These are phyloP conservation scores for Colletes gigas DNA, from an alignment of 1,140 invertebrate species.

Conservation along the genomic window DNA sequence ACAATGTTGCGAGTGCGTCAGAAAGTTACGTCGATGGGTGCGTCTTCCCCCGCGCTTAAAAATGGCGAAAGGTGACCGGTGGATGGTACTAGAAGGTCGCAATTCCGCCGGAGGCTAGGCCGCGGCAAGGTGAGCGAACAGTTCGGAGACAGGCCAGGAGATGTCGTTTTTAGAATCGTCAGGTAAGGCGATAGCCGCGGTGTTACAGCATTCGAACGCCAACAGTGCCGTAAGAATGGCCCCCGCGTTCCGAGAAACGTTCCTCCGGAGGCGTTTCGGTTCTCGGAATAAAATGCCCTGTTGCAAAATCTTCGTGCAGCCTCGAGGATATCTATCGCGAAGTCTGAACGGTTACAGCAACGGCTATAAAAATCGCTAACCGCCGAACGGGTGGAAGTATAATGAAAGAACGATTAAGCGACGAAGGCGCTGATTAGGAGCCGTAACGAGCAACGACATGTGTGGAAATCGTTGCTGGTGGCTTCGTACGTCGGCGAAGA, in stretches of 20 bases:
- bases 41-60: background rate
- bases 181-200: constrained; percentile 30
- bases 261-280: background rate
- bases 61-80: constrained; percentile 57
- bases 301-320: background rate
- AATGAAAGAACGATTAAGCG: background rate
- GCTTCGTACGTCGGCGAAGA: constrained; percentile 22
- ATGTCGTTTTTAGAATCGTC: constrained; percentile 65
- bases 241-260: background rate
- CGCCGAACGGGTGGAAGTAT: no score
- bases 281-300: background rate
- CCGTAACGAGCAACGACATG: no score
- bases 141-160: constrained; percentile 63
- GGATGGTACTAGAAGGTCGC: constrained; percentile 67
- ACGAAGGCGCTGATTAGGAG: background rate
- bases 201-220: constrained; percentile 42
- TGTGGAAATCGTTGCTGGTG: background rate
- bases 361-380: background rate
- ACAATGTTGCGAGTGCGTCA: background rate
- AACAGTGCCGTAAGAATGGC: constrained; percentile 58
- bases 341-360: background rate
- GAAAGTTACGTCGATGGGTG: constrained; percentile 1
- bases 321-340: background rate
- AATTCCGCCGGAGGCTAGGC: constrained; percentile 78
- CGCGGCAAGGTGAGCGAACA: constrained; percentile 76